Percentiles rank a stretch among this genome's conserved stretches.
Evolutionary conservation across 2,888 invertebrate genomes (phyloP).

Genomic region (Diaprepes abbreviatus): DNA sequence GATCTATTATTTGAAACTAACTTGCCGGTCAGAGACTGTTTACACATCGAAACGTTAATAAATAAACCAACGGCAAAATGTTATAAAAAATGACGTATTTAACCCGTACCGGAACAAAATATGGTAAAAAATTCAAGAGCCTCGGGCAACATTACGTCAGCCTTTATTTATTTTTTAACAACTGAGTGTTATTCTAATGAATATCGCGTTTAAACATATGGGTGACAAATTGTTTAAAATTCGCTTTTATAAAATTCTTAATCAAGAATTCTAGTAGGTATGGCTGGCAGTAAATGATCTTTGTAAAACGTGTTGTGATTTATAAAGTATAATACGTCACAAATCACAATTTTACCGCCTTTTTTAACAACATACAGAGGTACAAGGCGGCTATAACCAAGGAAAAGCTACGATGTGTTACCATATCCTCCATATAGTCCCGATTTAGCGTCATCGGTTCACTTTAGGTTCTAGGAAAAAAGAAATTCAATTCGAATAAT

Average conservation of each 20-base stretch:
- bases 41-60: neutral
- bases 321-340: neutral
- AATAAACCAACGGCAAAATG: neutral
- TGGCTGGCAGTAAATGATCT: neutral
- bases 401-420: too few species aligned
- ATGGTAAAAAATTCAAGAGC: constrained; percentile 3
- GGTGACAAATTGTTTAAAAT: constrained; percentile 5
- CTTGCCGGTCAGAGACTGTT: too few species aligned
- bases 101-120: neutral
- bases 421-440: too few species aligned
- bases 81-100: neutral
- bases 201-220: neutral
- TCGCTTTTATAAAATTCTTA: neutral
- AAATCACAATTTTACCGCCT: neutral
- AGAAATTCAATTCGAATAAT: too few species aligned
- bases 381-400: too few species aligned
- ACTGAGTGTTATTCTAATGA: neutral
- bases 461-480: too few species aligned
- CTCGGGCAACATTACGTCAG: constrained; percentile 8
- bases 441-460: too few species aligned
- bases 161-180: constrained; percentile 16
- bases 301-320: neutral
- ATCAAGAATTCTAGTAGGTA: neutral
- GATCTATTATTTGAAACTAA: too few species aligned
- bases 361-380: too few species aligned